A percentile compares a stretch with the other conserved stretches of the same genome.
phyloP scores from a whole-genome alignment of 2,113 vertebrate genomes.

The Pseudonaja textilis region DNA sequence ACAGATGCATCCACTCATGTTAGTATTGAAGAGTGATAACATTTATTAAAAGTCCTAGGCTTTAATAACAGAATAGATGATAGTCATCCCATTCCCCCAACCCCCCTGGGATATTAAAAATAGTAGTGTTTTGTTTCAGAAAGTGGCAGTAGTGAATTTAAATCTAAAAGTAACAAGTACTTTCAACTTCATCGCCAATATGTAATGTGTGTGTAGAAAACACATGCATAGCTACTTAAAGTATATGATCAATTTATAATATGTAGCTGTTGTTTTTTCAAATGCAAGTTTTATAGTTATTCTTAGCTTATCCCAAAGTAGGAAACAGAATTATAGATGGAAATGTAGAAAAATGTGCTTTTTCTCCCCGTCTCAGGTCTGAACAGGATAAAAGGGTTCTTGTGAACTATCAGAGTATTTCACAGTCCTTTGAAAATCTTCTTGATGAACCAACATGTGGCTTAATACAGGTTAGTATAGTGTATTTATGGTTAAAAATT shows the following conservation, averaged over 20 bases:
- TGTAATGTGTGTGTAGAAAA: not conserved
- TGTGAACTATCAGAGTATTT: slow-evolving; percentile 84
- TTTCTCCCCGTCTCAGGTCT: slow-evolving; percentile 67
- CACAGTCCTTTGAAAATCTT: slow-evolving; percentile 97
- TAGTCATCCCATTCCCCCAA: slow-evolving; percentile 14
- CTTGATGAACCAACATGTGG: slow-evolving; percentile 89
- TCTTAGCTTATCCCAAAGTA: not conserved
- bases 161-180: not conserved
- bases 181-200: not conserved
- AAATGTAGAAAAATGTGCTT: not conserved
- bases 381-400: slow-evolving; percentile 78
- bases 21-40: slow-evolving; percentile 71
- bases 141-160: slow-evolving; percentile 39
- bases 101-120: slow-evolving; percentile 59
- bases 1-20: slow-evolving; percentile 60
- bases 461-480: slow-evolving; percentile 80
- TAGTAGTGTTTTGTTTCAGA: slow-evolving; percentile 61
- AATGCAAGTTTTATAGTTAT: not conserved
- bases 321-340: not conserved
- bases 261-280: not conserved
- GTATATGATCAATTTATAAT: not conserved
- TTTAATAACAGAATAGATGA: slow-evolving; percentile 72
- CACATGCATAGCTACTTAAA: not conserved
- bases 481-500: not conserved
- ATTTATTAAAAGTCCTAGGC: slow-evolving; percentile 89